Evolutionary conservation across 2,797 vertebrate species (phyloP), one percentile per base, ranked within the genome.

Genomic region (Lutjanus argentimaculatus): DNA sequence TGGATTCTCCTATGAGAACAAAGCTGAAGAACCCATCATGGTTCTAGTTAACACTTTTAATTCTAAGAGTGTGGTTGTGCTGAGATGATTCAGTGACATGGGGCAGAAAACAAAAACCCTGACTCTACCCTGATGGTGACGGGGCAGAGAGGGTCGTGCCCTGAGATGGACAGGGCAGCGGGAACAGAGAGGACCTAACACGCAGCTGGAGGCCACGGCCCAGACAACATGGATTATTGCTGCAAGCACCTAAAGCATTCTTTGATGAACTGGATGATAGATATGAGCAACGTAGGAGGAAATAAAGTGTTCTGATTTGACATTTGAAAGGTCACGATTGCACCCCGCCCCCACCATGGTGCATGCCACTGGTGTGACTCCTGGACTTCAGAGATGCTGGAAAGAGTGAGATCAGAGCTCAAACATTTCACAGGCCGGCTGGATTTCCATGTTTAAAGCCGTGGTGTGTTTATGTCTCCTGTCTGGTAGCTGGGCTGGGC

Each of bases 401-500:
- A 94, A 94, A 93, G 82, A 89, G 86, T 93, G 92, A 94, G 90
- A 89, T 93, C 91, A 93, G 88, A 84, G 76, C 88, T 52, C 45
- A 92, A 88, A 79, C 82, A 86, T 92, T 88, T 89, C 82, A 85
- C 91, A 86, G 88, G 83, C 89, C 84, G 42, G 61, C 15, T 89
- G 87, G 91, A 90, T 88, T 93, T 93, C 92, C 87, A 84, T 91
- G 82, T 91, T 86, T 82, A 85, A 92, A 90, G 73, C 84, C 75
- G 19, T 22, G 79, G 73, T 25, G 75, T 92, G 89, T 95, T 94
- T 93, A 92, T 91, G 92, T 94, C 92, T 92, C 79, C 88, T 91
- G 92, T 92, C 91, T 94, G 89, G 84, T 80, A 77, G 82, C 85
- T 78, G 85, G 86, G 85, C 67, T 76, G 80, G 78, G 77, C 83